Evolutionary conservation across 2,888 invertebrate genomes (phyloP), one percentile per base, ranked within the genome.

Genomic region (Labia minor): DNA sequence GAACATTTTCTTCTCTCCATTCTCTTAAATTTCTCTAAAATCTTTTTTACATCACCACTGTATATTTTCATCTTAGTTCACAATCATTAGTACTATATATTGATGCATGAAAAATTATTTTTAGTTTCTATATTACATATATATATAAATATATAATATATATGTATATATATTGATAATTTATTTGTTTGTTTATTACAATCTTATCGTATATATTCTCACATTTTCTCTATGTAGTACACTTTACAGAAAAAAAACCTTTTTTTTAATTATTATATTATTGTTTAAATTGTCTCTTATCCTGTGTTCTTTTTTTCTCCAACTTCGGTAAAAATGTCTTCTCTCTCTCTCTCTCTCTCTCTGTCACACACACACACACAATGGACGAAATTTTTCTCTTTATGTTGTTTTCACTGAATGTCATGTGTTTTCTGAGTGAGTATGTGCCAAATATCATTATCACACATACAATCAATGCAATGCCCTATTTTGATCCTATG

Each of bases 1-100:
- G 14, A 49, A 49, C 49, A 49, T 76, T 75, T 74, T 74, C 75
- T 73, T 72, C 71, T 72, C 71, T 72, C 70, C 70, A 71, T 70
- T 66, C 72, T 69, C 70, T 70, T 68, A 68, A 68, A 68, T 71
- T 66, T 26, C 4, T 26, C 3, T 26, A 26, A 26, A 6, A 26
- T 26, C 70, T 61, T 67, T 65, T 72, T 26, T 68, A 26, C 26
- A 6, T 26, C 26, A 26, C 26, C 68, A 70, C 63, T 68, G 63
- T 68, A 49, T 8, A 49, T 16, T 14, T 49, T 62, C 21, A 16
- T 64, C 63, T 21, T 66, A 3, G 65, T 33, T 63, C 11, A 21
- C 33, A 11, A 6, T 63, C 21, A 61, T 26, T 65, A 20, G 16
- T 10, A n/a, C n/a, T n/a, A n/a, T n/a, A n/a, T n/a, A n/a, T 49